Percentiles rank a stretch among this genome's conserved stretches.
Conservation (phyloP, 1,140 invertebrate species). For the Hycleus cichorii region DNA sequence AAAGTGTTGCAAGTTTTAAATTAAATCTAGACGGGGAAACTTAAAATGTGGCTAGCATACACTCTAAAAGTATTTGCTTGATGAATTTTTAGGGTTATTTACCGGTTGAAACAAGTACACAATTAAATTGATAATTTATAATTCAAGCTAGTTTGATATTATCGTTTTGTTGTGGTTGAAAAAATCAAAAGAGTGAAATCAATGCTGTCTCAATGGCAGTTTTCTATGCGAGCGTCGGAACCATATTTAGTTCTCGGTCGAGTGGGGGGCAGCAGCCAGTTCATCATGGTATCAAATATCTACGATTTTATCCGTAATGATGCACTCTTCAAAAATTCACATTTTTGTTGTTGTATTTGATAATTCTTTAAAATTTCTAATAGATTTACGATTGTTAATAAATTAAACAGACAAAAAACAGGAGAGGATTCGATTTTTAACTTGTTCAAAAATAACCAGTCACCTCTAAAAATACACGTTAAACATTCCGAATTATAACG, state of each 20-base stretch:
- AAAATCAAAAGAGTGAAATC: too few species aligned
- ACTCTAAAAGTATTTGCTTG: background rate
- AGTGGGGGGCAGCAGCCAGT: background rate
- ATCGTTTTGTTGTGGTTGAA: too few species aligned
- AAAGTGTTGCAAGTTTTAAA: constrained; percentile 13
- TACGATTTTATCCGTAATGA: background rate
- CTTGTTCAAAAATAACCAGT: too few species aligned
- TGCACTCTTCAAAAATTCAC: constrained; percentile 2
- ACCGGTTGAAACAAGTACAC: too few species aligned
- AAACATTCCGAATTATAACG: too few species aligned
- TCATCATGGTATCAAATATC: constrained; percentile 8
- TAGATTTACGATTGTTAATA: background rate
- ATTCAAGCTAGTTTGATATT: too few species aligned
- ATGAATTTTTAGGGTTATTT: too few species aligned
- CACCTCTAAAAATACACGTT: too few species aligned
- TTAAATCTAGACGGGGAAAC: constrained; percentile 11
- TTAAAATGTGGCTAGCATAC: constrained; percentile 11
- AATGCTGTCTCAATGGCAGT: background rate
- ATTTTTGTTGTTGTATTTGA: constrained; percentile 1
- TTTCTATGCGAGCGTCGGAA: constrained; percentile 8
- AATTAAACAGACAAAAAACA: constrained; percentile 1
- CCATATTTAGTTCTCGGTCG: constrained; percentile 14
- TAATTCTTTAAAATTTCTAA: constrained; percentile 1
- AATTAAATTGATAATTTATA: too few species aligned
- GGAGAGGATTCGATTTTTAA: background rate